Percentiles rank a stretch among this genome's conserved stretches.
Conservation (phyloP, 2,797 vertebrate genomes). For the Peromyscus nudipes region DNA sequence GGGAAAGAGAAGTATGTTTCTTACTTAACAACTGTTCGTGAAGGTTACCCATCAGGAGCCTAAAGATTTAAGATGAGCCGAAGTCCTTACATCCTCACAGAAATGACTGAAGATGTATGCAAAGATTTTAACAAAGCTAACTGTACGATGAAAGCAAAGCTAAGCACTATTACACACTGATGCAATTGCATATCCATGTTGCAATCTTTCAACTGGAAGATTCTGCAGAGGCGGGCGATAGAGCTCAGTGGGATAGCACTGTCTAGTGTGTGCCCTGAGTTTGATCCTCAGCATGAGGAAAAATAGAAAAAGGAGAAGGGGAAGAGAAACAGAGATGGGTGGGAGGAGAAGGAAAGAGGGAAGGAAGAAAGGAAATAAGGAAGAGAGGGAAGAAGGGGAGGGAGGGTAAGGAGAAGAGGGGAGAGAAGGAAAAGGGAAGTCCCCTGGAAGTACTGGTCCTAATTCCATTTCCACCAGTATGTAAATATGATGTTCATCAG, state of each 20-base stretch:
- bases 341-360: not conserved
- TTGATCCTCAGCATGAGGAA: not conserved
- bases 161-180: not conserved
- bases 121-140: slow-evolving; percentile 39
- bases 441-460: not conserved
- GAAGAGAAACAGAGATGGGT: too few species aligned
- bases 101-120: not conserved
- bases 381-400: too few species aligned
- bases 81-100: not conserved
- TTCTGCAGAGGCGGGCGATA: too few species aligned
- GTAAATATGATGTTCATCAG: not conserved
- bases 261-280: too few species aligned
- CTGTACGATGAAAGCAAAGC: slow-evolving; percentile 6
- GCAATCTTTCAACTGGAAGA: not conserved
- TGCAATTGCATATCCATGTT: too few species aligned
- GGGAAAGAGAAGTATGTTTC: not conserved
- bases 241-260: not conserved
- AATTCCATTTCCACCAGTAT: not conserved
- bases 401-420: too few species aligned
- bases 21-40: slow-evolving; percentile 13
- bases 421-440: not conserved
- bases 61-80: not conserved
- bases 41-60: not conserved
- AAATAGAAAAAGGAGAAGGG: not conserved
- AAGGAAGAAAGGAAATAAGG: not conserved